phyloP scores from a whole-genome alignment of 2,888 invertebrate species.

The Apodemia hepburni region DNA sequence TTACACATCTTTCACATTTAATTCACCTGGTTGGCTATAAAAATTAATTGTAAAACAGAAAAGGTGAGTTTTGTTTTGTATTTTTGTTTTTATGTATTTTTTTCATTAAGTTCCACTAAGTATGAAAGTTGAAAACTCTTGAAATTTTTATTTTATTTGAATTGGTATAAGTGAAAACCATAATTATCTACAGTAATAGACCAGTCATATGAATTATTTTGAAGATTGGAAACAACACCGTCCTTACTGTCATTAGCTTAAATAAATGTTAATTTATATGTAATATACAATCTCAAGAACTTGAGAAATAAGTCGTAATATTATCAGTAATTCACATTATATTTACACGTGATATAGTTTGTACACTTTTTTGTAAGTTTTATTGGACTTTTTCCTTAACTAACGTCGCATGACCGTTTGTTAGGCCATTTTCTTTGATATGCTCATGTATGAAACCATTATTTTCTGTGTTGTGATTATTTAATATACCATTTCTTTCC shows the following conservation, averaged over 20 bases:
- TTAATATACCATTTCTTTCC: slow-evolving; percentile 22
- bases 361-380: slow-evolving; percentile 25
- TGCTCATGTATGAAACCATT: slow-evolving; percentile 21
- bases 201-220: neutral
- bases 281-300: slow-evolving; percentile 2
- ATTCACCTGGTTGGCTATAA: neutral
- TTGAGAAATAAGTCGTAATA: slow-evolving; percentile 10
- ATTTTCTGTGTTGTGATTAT: slow-evolving; percentile 41
- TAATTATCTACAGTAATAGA: neutral
- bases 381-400: slow-evolving; percentile 67
- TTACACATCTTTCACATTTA: neutral
- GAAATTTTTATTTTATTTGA: neutral
- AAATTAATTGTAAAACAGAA: neutral
- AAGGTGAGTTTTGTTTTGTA: neutral
- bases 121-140: neutral
- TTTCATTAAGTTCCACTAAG: neutral
- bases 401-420: slow-evolving; percentile 45
- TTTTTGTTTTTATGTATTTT: neutral
- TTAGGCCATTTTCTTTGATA: slow-evolving; percentile 32
- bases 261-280: slow-evolving; percentile 2
- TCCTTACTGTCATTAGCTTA: neutral
- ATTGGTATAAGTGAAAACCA: neutral
- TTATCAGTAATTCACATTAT: neutral
- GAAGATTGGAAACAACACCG: slow-evolving; percentile 7
- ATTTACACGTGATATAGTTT: slow-evolving; percentile 17